Evolutionary conservation across 2,888 invertebrate species (phyloP).

Genomic region (Dryococelus australis): DNA sequence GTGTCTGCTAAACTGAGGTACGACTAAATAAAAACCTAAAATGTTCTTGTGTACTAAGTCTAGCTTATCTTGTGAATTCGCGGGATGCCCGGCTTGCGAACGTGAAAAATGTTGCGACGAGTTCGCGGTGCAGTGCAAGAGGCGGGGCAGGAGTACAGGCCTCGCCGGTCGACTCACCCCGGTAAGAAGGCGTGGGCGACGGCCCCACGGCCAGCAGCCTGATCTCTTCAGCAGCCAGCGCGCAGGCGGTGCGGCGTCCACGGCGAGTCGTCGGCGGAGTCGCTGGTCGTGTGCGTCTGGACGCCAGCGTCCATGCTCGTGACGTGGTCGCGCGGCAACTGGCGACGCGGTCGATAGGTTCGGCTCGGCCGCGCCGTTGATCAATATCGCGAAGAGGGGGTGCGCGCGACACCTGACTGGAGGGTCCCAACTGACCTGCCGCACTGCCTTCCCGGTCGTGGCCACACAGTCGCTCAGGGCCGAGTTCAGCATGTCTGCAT

Average conservation of each 20-base stretch:
- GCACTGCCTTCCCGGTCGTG: not conserved
- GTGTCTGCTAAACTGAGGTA: too few relatives aligned
- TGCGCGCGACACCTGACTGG: not conserved
- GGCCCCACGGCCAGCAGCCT: slow-evolving; percentile 38
- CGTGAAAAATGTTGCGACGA: too few relatives aligned
- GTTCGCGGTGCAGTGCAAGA: too few relatives aligned
- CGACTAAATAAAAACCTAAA: too few relatives aligned
- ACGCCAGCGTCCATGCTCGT: slow-evolving; percentile 6
- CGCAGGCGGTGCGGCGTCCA: not conserved
- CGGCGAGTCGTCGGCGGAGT: not conserved
- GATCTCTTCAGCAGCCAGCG: slow-evolving; percentile 35
- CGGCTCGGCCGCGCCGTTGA: not conserved
- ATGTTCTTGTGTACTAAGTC: too few relatives aligned
- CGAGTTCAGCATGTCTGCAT: too few relatives aligned
- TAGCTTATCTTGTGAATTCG: too few relatives aligned
- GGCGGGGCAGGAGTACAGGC: too few relatives aligned
- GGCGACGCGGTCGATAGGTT: not conserved
- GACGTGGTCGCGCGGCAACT: not conserved
- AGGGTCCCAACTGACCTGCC: not conserved
- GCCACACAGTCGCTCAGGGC: too few relatives aligned
- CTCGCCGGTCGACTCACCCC: slow-evolving; percentile 31
- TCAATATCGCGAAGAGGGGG: not conserved
- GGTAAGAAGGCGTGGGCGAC: slow-evolving; percentile 36
- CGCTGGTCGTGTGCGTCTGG: not conserved
- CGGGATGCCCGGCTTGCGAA: too few relatives aligned